Evolutionary conservation across 2,888 invertebrate species (phyloP).

Genomic region (Oscheius onirici): DNA sequence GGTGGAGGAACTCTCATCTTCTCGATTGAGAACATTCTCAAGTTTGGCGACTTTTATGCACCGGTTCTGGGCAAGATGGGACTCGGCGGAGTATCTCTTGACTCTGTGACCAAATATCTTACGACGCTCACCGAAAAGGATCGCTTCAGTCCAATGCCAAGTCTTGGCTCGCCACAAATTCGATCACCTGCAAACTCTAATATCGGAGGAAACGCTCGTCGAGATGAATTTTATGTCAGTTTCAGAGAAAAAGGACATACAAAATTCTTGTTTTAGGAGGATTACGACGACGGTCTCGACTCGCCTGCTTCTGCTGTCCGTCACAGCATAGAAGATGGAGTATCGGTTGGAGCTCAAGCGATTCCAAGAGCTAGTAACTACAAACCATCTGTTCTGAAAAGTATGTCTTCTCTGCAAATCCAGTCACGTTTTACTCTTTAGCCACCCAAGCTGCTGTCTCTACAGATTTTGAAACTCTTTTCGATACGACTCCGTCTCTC

Average conservation of each 20-base stretch:
- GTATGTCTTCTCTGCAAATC: background rate
- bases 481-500: conserved; percentile 1
- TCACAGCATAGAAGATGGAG: background rate
- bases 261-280: background rate
- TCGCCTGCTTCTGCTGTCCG: background rate
- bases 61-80: conserved; percentile 12
- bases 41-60: conserved; percentile 5
- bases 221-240: background rate
- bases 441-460: background rate
- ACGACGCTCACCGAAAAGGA: background rate
- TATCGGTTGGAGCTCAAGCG: background rate
- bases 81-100: background rate
- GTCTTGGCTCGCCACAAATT: too few species aligned
- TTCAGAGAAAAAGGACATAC: background rate
- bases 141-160: background rate
- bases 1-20: conserved; percentile 22
- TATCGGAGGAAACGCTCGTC: background rate
- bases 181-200: too few species aligned
- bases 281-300: conserved; percentile 3
- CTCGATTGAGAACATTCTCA: conserved; percentile 26
- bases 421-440: background rate
- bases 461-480: conserved; percentile 6
- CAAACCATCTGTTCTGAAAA: conserved; percentile 17
- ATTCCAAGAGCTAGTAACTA: conserved; percentile 14
- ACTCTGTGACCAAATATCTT: conserved; percentile 4